Evolutionary conservation across 2,888 invertebrate species (phyloP).

Genomic region (Tricholauxania praeusta): DNA sequence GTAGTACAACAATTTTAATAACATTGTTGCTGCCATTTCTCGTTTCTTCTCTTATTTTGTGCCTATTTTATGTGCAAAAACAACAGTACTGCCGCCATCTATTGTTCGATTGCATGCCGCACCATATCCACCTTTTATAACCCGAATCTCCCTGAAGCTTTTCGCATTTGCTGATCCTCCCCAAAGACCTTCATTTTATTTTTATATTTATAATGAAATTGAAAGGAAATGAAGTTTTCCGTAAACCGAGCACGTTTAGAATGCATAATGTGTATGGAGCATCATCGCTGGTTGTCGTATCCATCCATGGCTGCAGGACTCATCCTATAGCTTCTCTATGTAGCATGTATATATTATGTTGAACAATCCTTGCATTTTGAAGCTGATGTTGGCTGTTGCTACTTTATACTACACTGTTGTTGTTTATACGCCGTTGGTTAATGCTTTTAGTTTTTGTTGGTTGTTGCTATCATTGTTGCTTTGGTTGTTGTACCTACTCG

Average conservation of each 20-base stretch:
- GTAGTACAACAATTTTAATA: no score
- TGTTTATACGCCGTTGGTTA: not conserved
- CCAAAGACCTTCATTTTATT: not conserved
- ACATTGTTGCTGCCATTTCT: no score
- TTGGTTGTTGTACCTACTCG: not conserved
- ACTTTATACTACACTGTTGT: not conserved
- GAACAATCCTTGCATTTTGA: not conserved
- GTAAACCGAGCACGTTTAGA: conserved; percentile 10
- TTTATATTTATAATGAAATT: conserved; percentile 23
- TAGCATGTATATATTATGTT: not conserved
- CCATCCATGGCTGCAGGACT: not conserved
- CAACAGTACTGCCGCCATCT: no score
- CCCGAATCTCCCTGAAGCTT: no score
- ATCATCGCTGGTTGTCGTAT: no score
- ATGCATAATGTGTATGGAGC: conserved; percentile 7
- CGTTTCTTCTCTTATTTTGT: no score
- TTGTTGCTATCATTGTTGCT: not conserved
- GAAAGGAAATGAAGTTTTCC: conserved; percentile 27
- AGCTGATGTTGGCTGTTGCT: conserved; percentile 7
- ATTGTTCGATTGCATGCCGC: no score
- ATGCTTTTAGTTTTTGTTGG: not conserved
- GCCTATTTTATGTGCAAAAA: no score
- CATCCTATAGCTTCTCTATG: not conserved
- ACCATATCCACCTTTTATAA: no score
- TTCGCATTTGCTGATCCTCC: no score